Base-by-base conservation (phyloP, 1,140 invertebrate genomes). In the Apis cerana region DNA sequence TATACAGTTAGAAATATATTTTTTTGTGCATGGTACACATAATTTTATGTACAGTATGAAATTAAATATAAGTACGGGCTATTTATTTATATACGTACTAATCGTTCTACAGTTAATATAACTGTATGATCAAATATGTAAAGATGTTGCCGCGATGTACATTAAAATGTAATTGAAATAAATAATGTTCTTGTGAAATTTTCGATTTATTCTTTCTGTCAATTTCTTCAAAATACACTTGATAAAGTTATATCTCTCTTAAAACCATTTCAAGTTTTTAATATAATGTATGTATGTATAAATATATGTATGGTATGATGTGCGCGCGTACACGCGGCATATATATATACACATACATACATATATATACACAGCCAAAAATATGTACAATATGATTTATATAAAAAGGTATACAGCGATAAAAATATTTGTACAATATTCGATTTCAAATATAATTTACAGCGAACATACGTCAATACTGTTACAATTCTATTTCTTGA, bases 41-140 rank as follows among this genome's bases (percentile, higher is more conserved):
- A n/a, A 82, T 68, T 69, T 76, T 76, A 82, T 82, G 74, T 82
- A 68, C 72, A 82, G 8, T 59, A 15, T n/a, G n/a, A 72, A 72
- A 15, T 62, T 80, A 80, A 59, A 59, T 64, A 59, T 72, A 81
- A 81, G 59, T 75, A 75, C 61, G 52, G 27, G 68, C 21, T 82
- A 82, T 76, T 76, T 82, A 82, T 82, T 82, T 82, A 27, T 76
- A 82, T 59, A 54, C 58, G 59, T 72, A 61, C 64, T 58, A 43
- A 76, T 68, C 15, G 43, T 68, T 54, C 62, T 68, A 13, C 50
- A 17, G 68, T 71, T 56, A 54, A 77, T 52, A 15, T 61, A 70
- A 59, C 8, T 64, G 27, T 58, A 67, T 48, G 50, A 68, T 67
- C 48, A 58, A 58, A 58, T 33, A 75, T 75, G 52, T 75, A 65